Percentiles rank a stretch among this genome's conserved stretches.
Evolutionary conservation across 2,113 vertebrate genomes (phyloP).

Genomic region (Chitala chitala): DNA sequence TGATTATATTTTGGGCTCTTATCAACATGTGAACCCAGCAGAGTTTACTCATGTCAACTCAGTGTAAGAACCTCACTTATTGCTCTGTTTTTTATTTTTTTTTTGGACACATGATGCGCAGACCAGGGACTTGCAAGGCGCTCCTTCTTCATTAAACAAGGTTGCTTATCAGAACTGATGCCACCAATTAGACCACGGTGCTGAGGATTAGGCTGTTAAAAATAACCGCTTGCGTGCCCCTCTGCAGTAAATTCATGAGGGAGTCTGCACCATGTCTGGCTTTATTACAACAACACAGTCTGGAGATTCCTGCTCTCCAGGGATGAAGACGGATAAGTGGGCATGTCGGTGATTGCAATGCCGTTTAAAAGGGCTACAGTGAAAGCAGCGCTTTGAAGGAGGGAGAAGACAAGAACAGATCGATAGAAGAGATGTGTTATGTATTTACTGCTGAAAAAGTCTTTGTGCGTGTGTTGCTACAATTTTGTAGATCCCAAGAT

Average conservation of each 20-base stretch:
- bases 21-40: not conserved
- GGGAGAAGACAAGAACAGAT: not conserved
- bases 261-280: not conserved
- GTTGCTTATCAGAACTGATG: not conserved
- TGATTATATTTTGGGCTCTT: not conserved
- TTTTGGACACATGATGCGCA: not conserved
- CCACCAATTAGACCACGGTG: not conserved
- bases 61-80: too few relatives aligned
- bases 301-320: not conserved
- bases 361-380: not conserved
- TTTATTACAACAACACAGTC: not conserved
- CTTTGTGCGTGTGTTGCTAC: not conserved
- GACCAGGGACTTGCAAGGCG: not conserved
- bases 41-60: not conserved
- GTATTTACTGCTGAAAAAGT: not conserved
- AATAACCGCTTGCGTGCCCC: not conserved
- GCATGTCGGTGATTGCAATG: not conserved
- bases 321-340: not conserved
- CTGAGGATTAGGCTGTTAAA: not conserved
- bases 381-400: not conserved
- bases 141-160: not conserved
- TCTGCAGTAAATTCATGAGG: too few relatives aligned
- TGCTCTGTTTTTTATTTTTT: not conserved
- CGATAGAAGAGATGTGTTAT: not conserved
- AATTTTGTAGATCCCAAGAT: not conserved